Conservation (phyloP, 2,113 vertebrate genomes). For the Thalassarche chlororhynchos region DNA sequence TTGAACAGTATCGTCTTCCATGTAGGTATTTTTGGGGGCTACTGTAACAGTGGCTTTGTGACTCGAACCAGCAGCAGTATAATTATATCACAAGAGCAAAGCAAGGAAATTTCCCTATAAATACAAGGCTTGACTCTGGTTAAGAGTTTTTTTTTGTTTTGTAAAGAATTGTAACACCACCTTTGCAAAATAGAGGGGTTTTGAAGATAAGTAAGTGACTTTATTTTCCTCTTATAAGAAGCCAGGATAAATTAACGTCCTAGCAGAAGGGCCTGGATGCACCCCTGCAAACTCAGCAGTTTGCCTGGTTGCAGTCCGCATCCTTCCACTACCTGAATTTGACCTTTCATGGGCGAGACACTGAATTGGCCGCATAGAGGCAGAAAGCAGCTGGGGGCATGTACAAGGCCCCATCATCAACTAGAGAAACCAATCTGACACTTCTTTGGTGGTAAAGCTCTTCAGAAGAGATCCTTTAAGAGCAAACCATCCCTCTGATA, state of each 20-base stretch:
- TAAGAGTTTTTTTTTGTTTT: not conserved
- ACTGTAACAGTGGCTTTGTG: not conserved
- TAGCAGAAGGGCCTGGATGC: not conserved
- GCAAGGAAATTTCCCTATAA: not conserved
- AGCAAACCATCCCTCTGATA: not conserved
- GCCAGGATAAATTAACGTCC: not conserved
- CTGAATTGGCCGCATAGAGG: not conserved
- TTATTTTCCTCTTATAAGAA: not conserved
- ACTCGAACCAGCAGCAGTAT: not conserved
- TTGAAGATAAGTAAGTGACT: not conserved
- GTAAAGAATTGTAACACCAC: not conserved
- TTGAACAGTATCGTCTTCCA: not conserved
- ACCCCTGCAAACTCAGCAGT: not conserved
- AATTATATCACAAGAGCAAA: not conserved
- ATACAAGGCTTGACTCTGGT: not conserved
- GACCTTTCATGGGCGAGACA: not conserved
- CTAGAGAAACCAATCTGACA: not conserved
- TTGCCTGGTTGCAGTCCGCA: not conserved
- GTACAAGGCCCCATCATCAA: not conserved
- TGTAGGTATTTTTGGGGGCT: not conserved
- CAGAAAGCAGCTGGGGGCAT: fast-evolving
- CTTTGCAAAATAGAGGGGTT: not conserved
- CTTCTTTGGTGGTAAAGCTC: not conserved
- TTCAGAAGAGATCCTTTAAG: not conserved
- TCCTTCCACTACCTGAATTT: not conserved